Evolutionary conservation across 1,140 invertebrate species (phyloP).

Genomic region (Sycobia sp.): DNA sequence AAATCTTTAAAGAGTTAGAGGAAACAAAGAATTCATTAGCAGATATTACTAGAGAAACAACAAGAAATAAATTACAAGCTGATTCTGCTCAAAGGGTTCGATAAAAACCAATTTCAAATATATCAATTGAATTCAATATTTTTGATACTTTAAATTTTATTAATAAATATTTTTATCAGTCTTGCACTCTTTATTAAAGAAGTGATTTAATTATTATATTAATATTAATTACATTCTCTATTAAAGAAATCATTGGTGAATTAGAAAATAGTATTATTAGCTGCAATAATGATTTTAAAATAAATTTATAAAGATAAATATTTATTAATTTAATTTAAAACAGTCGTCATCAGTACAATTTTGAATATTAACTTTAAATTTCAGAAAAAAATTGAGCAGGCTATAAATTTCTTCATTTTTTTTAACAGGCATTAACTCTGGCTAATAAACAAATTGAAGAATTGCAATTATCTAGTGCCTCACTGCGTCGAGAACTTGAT

Average conservation of each 20-base stretch:
- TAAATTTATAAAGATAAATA: background rate
- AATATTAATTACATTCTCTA: too few species aligned
- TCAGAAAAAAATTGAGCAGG: too few species aligned
- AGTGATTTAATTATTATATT: too few species aligned
- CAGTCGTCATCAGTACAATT: too few species aligned
- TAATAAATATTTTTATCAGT: too few species aligned
- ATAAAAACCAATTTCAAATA: background rate
- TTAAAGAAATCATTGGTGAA: too few species aligned
- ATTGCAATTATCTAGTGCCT: slow-evolving; percentile 50
- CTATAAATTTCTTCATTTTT: background rate
- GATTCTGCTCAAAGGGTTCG: slow-evolving; percentile 56
- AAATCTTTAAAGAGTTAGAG: slow-evolving; percentile 61
- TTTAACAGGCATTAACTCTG: slow-evolving; percentile 49
- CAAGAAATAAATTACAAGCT: slow-evolving; percentile 55
- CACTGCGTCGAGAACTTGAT: slow-evolving; percentile 53
- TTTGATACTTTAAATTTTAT: too few species aligned
- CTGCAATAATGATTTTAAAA: too few species aligned
- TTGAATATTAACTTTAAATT: slow-evolving; percentile 10
- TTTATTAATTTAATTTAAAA: too few species aligned
- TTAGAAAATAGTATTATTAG: too few species aligned
- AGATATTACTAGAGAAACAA: slow-evolving; percentile 50
- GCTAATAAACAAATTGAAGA: slow-evolving; percentile 57
- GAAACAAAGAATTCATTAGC: slow-evolving; percentile 58
- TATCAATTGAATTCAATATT: background rate
- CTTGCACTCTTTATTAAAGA: too few species aligned